Conservation (phyloP, 1,140 invertebrate species). For the Psilanteris sp. region DNA sequence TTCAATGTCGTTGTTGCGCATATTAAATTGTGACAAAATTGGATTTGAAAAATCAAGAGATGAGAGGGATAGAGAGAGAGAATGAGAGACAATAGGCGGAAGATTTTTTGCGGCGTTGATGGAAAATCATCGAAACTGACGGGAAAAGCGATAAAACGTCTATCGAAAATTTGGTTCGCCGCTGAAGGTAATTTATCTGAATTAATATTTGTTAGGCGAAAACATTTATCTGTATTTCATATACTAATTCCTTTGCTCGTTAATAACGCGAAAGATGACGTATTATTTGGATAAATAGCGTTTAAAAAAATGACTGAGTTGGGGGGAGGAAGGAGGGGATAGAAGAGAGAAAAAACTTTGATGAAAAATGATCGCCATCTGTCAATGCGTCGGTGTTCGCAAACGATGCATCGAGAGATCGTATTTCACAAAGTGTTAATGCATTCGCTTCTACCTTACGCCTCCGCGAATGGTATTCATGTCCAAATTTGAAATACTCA, state of each 20-base stretch:
- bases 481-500: constrained; percentile 63
- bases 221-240: constrained; percentile 8
- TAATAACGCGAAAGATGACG: constrained; percentile 45
- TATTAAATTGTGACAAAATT: no score
- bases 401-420: constrained; percentile 42
- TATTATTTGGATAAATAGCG: constrained; percentile 30
- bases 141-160: no score
- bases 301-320: constrained; percentile 21
- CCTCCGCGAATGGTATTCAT: constrained; percentile 46
- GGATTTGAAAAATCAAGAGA: no score
- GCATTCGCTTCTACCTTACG: constrained; percentile 49
- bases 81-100: no score
- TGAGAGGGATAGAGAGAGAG: no score
- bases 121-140: no score
- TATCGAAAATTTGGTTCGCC: no score
- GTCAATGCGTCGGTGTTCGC: constrained; percentile 44
- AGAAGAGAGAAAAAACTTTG: constrained; percentile 8
- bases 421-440: constrained; percentile 50
- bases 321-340: no score
- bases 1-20: no score
- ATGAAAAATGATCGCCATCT: constrained; percentile 60
- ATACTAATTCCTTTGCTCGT: constrained; percentile 26
- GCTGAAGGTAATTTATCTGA: no score
- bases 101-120: no score
- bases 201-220: constrained; percentile 8